Base-by-base conservation (phyloP, 1,140 invertebrate species). In the Pachypeltis micranthus region DNA sequence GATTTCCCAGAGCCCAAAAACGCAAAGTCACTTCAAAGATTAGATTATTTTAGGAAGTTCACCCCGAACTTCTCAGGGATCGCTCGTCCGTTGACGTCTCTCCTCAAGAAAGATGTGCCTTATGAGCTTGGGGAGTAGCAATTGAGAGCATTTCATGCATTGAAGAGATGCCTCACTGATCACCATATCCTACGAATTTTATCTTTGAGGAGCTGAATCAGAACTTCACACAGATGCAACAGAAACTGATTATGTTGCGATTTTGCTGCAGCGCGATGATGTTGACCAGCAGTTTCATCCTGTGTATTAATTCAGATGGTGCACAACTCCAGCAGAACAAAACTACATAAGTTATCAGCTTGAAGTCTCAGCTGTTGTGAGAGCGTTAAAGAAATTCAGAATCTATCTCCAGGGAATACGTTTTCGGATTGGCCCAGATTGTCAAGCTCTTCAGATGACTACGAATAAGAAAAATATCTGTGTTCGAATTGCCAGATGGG, bases 311-410 rank as follows among this genome's bases (percentile, higher is more conserved):
- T n/a, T 59, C 10, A 59, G 57, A 16, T 16, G 16, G 2, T 29
- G 14, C 26, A 61, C 44, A 1, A 31, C 2, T n/a, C n/a, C n/a
- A n/a, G n/a, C n/a, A n/a, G n/a, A n/a, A n/a, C n/a, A n/a, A n/a
- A n/a, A n/a, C n/a, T n/a, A n/a, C n/a, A n/a, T n/a, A n/a, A n/a
- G n/a, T n/a, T n/a, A n/a, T n/a, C n/a, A n/a, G n/a, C n/a, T 75
- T 14, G 73, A 75, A 61, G 65, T 68, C 0, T 61, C 76, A 21
- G 74, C 75, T 2, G 61, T 76, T 2, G 65, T 75, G 16, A 65
- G 68, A 65, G 69, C 71, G 1, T 31, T 76, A 0, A 74, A n/a
- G 74, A 74, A 70, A 76, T 79, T 77, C 73, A 74, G 71, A 72
- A 75, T 76, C 24, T 78, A 79, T 72, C 74, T n/a, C n/a, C n/a